Evolutionary conservation across 2,113 vertebrate genomes (phyloP).

Genomic region (Heterocephalus glaber): DNA sequence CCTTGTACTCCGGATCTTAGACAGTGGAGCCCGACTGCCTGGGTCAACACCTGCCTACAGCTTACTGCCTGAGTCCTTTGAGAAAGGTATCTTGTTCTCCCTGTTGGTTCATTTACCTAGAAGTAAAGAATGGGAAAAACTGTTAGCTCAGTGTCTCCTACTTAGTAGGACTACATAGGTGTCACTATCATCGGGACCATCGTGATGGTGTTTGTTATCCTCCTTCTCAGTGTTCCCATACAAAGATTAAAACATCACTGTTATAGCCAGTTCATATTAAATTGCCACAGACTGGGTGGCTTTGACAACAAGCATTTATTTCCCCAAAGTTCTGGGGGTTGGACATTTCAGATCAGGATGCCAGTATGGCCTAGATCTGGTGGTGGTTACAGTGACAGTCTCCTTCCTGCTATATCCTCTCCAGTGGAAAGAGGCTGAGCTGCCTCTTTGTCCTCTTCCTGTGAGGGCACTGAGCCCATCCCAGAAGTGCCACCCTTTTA

Average conservation of each 20-base stretch:
- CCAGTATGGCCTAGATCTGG: too few relatives aligned
- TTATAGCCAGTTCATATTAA: too few relatives aligned
- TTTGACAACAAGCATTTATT: background rate
- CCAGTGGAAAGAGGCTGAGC: too few relatives aligned
- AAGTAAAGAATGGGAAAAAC: background rate
- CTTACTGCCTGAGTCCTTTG: too few relatives aligned
- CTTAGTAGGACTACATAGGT: fast-evolving
- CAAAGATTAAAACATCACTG: background rate
- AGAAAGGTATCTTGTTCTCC: fast-evolving
- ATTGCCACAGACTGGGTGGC: too few relatives aligned
- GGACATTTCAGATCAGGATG: background rate
- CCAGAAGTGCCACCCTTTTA: background rate
- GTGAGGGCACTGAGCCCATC: background rate
- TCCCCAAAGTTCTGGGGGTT: background rate
- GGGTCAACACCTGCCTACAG: fast-evolving
- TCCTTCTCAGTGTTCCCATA: background rate
- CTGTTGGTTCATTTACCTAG: background rate
- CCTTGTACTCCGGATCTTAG: background rate
- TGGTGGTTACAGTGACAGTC: too few relatives aligned
- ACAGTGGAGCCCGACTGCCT: fast-evolving
- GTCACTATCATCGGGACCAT: too few relatives aligned
- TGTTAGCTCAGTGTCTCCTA: background rate
- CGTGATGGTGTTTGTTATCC: background rate
- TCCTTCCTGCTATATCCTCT: background rate
- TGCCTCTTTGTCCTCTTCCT: background rate